Evolutionary conservation across 1,140 invertebrate species (phyloP).

Genomic region (Euschistus heros): DNA sequence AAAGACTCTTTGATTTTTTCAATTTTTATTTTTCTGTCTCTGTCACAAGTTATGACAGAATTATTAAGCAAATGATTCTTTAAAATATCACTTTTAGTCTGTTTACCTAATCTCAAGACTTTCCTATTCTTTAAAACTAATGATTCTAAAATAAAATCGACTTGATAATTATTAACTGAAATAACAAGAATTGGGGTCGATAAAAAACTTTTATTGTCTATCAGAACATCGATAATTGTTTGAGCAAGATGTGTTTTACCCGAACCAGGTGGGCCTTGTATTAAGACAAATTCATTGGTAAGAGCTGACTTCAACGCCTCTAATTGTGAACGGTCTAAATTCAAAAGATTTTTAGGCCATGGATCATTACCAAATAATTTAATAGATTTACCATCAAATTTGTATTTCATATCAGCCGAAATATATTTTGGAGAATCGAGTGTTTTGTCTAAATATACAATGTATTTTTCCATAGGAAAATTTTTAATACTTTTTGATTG

Average conservation of each 20-base stretch:
- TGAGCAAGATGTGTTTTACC: constrained; percentile 69
- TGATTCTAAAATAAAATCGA: constrained; percentile 78
- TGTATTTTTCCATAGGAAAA: constrained; percentile 53
- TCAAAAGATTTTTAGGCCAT: neutral
- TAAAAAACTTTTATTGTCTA: constrained; percentile 38
- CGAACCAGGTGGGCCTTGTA: constrained; percentile 71
- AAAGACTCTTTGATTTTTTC: neutral
- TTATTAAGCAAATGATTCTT: constrained; percentile 1
- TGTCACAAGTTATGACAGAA: neutral
- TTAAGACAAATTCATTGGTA: constrained; percentile 53
- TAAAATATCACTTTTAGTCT: constrained; percentile 49
- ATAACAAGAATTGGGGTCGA: constrained; percentile 58
- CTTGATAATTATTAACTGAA: constrained; percentile 76
- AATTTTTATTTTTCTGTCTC: neutral
- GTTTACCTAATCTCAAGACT: constrained; percentile 60
- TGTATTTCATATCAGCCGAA: neutral
- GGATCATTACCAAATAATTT: neutral
- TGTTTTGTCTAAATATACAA: constrained; percentile 36
- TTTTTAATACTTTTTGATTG: constrained; percentile 40
- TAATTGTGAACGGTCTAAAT: constrained; percentile 36
- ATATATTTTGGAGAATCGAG: constrained; percentile 36
- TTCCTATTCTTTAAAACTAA: constrained; percentile 42
- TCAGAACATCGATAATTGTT: constrained; percentile 47
- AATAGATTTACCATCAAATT: neutral
- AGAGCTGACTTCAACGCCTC: constrained; percentile 47